Evolutionary conservation across 2,888 invertebrate species (phyloP).

Genomic region (Eristalis arbustorum): DNA sequence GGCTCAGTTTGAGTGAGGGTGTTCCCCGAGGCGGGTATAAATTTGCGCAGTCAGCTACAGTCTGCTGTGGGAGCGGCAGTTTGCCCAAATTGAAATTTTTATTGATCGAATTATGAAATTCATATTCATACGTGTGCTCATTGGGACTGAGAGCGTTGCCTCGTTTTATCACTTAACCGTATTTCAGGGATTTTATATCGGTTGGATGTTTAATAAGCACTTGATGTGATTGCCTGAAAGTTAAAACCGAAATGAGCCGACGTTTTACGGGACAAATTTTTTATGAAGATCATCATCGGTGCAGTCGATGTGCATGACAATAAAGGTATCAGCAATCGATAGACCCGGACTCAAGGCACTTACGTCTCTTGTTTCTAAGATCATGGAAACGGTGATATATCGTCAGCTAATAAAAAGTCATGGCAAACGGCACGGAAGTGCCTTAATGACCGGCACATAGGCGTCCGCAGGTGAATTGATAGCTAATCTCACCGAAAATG

Average conservation of each 20-base stretch:
- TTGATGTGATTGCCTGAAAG: neutral
- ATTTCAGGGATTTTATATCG: neutral
- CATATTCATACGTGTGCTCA: neutral
- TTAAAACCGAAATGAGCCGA: neutral
- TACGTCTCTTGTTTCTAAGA: too few relatives aligned
- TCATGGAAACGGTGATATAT: too few relatives aligned
- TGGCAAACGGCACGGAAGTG: too few relatives aligned
- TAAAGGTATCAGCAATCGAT: too few relatives aligned
- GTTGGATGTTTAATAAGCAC: neutral
- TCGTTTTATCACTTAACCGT: neutral
- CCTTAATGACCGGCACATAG: too few relatives aligned
- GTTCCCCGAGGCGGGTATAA: conserved; percentile 3
- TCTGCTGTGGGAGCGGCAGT: neutral
- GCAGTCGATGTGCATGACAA: too few relatives aligned
- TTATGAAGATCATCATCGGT: too few relatives aligned
- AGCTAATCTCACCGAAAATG: too few relatives aligned
- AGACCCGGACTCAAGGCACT: too few relatives aligned
- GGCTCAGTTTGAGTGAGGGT: neutral
- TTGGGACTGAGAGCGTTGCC: neutral
- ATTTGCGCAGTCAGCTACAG: neutral
- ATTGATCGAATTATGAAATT: conserved; percentile 14
- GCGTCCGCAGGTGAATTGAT: too few relatives aligned
- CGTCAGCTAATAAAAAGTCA: too few relatives aligned
- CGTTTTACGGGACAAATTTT: neutral
- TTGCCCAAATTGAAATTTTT: conserved; percentile 11